Conservation (phyloP, 1,140 invertebrate genomes). For the Macrobrachium nipponense region DNA sequence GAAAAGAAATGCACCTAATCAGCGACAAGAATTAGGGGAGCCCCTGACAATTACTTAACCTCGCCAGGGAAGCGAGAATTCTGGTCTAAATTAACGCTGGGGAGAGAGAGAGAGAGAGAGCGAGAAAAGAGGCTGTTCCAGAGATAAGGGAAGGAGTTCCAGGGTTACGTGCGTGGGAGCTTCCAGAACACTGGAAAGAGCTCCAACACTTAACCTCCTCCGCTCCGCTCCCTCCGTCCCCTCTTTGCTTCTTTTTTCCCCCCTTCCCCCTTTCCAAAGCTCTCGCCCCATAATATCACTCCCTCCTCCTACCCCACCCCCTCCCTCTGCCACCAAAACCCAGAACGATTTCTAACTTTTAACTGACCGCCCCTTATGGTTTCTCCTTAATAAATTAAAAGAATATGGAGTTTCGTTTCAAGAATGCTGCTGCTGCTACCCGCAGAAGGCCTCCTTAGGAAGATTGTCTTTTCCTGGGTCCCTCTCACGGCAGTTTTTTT, state of each 20-base stretch:
- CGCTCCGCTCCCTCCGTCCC: too few relatives aligned
- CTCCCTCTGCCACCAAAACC: not conserved
- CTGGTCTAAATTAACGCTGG: slow-evolving; percentile 45
- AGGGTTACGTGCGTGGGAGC: slow-evolving; percentile 2
- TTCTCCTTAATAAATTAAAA: slow-evolving; percentile 48
- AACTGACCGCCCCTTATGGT: slow-evolving; percentile 41
- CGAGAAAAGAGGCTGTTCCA: slow-evolving; percentile 3
- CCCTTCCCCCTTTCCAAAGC: too few relatives aligned
- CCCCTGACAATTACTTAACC: slow-evolving; percentile 56
- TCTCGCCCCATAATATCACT: not conserved
- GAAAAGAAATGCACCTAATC: not conserved
- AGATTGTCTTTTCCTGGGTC: slow-evolving; percentile 21
- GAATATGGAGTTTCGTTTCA: slow-evolving; percentile 15
- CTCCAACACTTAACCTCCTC: not conserved
- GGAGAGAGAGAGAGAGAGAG: not conserved
- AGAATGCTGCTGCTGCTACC: too few relatives aligned
- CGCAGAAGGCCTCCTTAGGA: not conserved
- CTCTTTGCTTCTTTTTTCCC: too few relatives aligned
- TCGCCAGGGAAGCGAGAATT: slow-evolving; percentile 52
- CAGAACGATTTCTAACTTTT: slow-evolving; percentile 25
- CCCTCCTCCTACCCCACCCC: not conserved
- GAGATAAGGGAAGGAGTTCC: slow-evolving; percentile 30
- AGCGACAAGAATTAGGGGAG: slow-evolving; percentile 29
- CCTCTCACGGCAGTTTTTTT: too few relatives aligned
- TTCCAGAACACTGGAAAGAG: slow-evolving; percentile 19